phyloP scores from a whole-genome alignment of 2,888 invertebrate genomes.

The Pyrrhia umbra region DNA sequence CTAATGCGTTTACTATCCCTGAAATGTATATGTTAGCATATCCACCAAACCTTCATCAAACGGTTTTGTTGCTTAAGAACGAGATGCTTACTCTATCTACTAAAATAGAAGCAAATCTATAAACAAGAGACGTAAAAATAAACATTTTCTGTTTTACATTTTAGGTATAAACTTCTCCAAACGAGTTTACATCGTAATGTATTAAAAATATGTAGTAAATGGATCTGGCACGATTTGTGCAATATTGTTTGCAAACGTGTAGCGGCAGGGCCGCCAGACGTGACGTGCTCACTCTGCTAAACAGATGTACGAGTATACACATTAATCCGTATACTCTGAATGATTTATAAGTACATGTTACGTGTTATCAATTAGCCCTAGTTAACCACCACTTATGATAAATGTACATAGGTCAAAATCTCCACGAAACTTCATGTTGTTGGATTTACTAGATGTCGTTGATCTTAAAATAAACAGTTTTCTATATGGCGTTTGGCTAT shows the following conservation, averaged over 20 bases:
- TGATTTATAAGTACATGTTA: conserved; percentile 56
- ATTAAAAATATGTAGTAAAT: conserved; percentile 56
- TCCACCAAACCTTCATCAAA: conserved; percentile 28
- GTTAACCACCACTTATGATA: conserved; percentile 52
- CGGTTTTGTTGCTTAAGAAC: conserved; percentile 22
- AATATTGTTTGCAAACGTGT: conserved; percentile 55
- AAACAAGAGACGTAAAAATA: conserved; percentile 52
- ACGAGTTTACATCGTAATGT: conserved; percentile 50
- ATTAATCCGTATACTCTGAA: conserved; percentile 50
- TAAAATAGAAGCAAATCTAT: conserved; percentile 45
- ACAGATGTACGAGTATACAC: conserved; percentile 46
- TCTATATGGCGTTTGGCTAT: background rate
- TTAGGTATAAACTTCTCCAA: conserved; percentile 34
- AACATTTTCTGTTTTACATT: conserved; percentile 36
- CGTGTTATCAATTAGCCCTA: conserved; percentile 53
- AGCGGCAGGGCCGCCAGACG: conserved; percentile 53
- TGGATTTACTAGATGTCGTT: conserved; percentile 25
- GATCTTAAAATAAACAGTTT: conserved; percentile 27
- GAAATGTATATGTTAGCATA: conserved; percentile 26
- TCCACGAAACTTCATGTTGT: conserved; percentile 22
- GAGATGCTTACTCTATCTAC: conserved; percentile 8
- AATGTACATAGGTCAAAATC: conserved; percentile 41
- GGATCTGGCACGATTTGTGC: conserved; percentile 60
- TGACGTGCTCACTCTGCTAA: conserved; percentile 47
- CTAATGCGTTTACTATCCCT: conserved; percentile 7